phyloP scores from a whole-genome alignment of 2,797 vertebrate genomes.

The Peromyscus attwateri region DNA sequence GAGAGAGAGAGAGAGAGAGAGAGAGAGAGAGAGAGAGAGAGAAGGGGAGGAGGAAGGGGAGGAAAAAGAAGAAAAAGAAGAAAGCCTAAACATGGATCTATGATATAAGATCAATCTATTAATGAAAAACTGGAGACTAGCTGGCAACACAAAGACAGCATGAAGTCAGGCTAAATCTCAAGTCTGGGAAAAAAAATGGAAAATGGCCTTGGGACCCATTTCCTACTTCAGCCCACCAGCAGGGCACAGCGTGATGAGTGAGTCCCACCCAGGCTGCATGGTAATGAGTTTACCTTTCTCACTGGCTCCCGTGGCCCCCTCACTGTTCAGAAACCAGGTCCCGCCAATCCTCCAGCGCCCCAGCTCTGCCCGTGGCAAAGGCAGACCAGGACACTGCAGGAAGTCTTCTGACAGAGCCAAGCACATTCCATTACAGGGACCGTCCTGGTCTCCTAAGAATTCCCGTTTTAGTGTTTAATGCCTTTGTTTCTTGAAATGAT shows the following conservation, averaged over 20 bases:
- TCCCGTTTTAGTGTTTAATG: constrained; percentile 40
- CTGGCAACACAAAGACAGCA: background rate
- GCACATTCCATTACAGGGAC: constrained; percentile 18
- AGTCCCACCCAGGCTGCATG: background rate
- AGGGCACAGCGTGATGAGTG: background rate
- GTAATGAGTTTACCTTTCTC: constrained; percentile 21
- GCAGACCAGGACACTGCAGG: background rate
- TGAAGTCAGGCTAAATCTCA: background rate
- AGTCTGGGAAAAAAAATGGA: background rate
- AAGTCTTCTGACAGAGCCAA: constrained; percentile 53
- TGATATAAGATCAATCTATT: background rate
- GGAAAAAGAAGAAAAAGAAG: background rate
- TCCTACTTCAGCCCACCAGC: background rate
- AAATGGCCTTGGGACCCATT: background rate
- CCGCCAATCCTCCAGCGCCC: background rate
- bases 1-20: too few species aligned
- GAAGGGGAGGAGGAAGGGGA: too few species aligned
- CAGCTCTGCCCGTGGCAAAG: constrained; percentile 59
- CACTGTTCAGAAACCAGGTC: constrained; percentile 1
- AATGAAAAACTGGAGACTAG: background rate
- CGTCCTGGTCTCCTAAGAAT: background rate
- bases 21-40: background rate
- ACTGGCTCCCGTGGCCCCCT: background rate
- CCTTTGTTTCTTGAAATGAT: constrained; percentile 63
- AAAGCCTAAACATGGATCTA: constrained; percentile 7